Conservation (phyloP, 2,888 invertebrate genomes). For the Criorhina ranunculi region DNA sequence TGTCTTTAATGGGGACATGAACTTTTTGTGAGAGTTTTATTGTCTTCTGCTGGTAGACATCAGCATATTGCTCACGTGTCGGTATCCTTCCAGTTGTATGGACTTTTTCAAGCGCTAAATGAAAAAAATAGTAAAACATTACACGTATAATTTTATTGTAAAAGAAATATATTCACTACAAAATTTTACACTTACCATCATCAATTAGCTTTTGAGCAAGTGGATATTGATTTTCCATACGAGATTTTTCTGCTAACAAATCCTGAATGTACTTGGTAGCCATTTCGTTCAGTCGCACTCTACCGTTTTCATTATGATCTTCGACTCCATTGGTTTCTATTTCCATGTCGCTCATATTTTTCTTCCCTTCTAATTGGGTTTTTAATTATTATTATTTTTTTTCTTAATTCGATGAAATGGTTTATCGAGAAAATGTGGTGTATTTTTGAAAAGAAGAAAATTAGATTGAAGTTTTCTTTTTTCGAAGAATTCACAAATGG, state of each 20-base stretch:
- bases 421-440: background rate
- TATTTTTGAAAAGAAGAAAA: conserved; percentile 13
- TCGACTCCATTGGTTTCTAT: conserved; percentile 81
- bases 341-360: conserved; percentile 70
- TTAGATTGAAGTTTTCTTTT: background rate
- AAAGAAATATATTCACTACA: background rate
- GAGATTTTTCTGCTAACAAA: conserved; percentile 81
- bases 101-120: conserved; percentile 89
- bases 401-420: background rate
- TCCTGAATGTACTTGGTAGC: conserved; percentile 83
- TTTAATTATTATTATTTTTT: background rate
- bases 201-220: conserved; percentile 83
- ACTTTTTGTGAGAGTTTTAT: conserved; percentile 83
- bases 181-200: conserved; percentile 79
- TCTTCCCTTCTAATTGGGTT: background rate
- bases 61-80: conserved; percentile 89
- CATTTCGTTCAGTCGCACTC: conserved; percentile 81
- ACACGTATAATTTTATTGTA: background rate
- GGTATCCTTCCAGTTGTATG: conserved; percentile 89
- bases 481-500: conserved; percentile 8
- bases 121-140: conserved; percentile 79
- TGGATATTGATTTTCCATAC: conserved; percentile 83
- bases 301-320: conserved; percentile 81
- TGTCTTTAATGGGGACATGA: conserved; percentile 85
- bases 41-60: conserved; percentile 88